Evolutionary conservation across 2,888 invertebrate genomes (phyloP).

Genomic region (Eristalis arbustorum): DNA sequence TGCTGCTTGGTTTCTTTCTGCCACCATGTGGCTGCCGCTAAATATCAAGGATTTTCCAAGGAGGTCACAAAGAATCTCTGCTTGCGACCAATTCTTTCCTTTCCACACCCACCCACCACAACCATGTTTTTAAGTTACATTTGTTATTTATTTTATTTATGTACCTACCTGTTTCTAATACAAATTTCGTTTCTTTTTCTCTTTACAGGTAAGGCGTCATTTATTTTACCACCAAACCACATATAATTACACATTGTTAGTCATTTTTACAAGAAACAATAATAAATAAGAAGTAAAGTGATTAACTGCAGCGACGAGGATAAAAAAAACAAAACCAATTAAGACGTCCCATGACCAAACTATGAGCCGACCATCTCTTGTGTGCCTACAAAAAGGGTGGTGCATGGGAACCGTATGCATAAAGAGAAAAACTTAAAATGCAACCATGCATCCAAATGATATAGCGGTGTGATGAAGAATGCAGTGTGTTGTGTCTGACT

Average conservation of each 20-base stretch:
- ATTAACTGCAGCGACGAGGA: background rate
- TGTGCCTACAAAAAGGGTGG: conserved; percentile 47
- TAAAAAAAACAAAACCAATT: background rate
- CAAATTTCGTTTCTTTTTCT: background rate
- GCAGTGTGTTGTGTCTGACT: conserved; percentile 29
- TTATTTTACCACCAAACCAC: background rate
- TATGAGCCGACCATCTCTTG: conserved; percentile 22
- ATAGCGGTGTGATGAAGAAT: background rate
- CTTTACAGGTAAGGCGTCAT: background rate
- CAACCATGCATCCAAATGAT: conserved; percentile 51
- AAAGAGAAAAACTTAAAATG: background rate
- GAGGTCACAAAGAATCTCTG: no score
- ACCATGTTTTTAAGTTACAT: no score
- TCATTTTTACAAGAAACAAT: background rate
- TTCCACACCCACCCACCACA: no score
- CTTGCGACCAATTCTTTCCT: no score
- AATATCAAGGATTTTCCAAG: no score
- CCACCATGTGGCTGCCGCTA: no score
- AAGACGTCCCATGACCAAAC: conserved; percentile 25
- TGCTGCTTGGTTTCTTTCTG: no score
- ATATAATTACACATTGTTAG: no score
- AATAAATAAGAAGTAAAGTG: background rate
- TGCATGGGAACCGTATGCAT: conserved; percentile 39
- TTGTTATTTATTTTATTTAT: background rate
- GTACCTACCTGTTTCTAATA: background rate